phyloP scores from a whole-genome alignment of 2,113 vertebrate species.

The Acrocephalus arundinaceus region DNA sequence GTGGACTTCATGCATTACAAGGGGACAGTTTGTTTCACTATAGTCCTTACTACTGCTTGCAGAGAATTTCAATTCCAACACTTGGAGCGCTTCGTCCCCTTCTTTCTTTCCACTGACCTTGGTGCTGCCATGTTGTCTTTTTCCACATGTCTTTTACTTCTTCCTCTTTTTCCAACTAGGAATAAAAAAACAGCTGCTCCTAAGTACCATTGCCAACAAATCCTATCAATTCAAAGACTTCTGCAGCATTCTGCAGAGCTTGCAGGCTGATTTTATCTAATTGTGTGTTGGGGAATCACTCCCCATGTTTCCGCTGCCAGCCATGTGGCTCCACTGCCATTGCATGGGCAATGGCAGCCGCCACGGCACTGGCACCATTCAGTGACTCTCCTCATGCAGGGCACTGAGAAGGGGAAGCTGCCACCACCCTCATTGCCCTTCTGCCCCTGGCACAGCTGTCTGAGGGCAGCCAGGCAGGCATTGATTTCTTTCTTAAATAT shows the following conservation, averaged over 20 bases:
- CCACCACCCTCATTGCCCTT: not conserved
- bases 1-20: not conserved
- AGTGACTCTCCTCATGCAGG: not conserved
- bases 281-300: too few relatives aligned
- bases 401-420: not conserved
- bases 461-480: not conserved
- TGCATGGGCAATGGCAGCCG: not conserved
- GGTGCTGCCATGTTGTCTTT: not conserved
- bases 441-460: not conserved
- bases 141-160: not conserved
- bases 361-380: accelerated
- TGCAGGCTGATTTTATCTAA: not conserved
- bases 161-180: not conserved
- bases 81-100: not conserved
- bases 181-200: not conserved
- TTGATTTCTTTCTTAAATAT: not conserved
- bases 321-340: accelerated
- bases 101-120: not conserved
- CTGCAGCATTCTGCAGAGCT: not conserved
- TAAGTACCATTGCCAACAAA: not conserved
- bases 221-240: not conserved
- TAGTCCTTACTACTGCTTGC: not conserved
- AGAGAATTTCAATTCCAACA: accelerated
- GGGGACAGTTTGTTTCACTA: not conserved
- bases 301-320: accelerated